Conservation (phyloP, 2,888 invertebrate species). For the Diaprepes abbreviatus region DNA sequence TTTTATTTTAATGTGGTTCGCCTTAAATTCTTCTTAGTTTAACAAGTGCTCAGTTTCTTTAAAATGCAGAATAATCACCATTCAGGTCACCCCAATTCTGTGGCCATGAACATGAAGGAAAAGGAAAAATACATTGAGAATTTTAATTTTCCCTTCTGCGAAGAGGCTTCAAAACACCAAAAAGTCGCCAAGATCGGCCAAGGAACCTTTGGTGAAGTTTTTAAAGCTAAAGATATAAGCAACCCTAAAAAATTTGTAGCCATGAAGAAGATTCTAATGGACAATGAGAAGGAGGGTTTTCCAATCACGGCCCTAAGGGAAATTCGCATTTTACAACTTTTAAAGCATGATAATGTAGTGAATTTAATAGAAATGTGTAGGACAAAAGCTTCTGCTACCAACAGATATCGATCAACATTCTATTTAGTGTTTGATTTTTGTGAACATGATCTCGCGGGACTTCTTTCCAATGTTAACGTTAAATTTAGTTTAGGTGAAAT, state of each 20-base stretch:
- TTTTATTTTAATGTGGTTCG: not conserved
- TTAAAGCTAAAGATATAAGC: slow-evolving; percentile 92
- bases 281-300: slow-evolving; percentile 99
- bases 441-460: slow-evolving; percentile 97
- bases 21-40: not conserved
- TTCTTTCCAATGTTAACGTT: slow-evolving; percentile 94
- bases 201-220: slow-evolving; percentile 98
- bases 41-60: not conserved
- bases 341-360: slow-evolving; percentile 98
- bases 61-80: slow-evolving; percentile 53
- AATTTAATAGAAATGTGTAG: slow-evolving; percentile 97
- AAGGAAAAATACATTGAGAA: slow-evolving; percentile 79
- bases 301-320: slow-evolving; percentile 98
- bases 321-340: slow-evolving; percentile 92
- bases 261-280: slow-evolving; percentile 99
- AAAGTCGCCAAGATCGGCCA: slow-evolving; percentile 98
- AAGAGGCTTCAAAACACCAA: slow-evolving; percentile 94
- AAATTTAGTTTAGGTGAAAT: slow-evolving; percentile 97
- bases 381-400: slow-evolving; percentile 83
- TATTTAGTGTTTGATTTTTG: slow-evolving; percentile 98
- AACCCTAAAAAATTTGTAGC: slow-evolving; percentile 94
- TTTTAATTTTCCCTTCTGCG: slow-evolving; percentile 88
- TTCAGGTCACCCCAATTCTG: slow-evolving; percentile 54
- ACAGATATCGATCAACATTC: slow-evolving; percentile 88
- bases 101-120: slow-evolving; percentile 65